Conservation (phyloP, 1,140 invertebrate genomes). For the Phenacoccus solenopsis region DNA sequence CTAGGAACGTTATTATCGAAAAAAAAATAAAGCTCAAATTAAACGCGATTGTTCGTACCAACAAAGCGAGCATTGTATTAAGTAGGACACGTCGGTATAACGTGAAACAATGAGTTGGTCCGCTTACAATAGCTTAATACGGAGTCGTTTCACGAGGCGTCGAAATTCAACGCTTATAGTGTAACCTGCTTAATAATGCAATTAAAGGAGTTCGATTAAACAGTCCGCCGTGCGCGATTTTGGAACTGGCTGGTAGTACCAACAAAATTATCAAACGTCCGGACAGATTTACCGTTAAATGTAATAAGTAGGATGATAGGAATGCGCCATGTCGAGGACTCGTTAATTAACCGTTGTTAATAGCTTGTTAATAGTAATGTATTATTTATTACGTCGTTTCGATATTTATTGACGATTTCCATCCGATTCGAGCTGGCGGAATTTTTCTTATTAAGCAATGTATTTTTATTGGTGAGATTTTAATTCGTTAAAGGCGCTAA, state of each 20-base stretch:
- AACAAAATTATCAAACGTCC: too few species aligned
- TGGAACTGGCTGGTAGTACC: not conserved
- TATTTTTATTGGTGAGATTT: too few species aligned
- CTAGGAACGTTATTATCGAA: not conserved
- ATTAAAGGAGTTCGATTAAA: not conserved
- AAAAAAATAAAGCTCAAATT: not conserved
- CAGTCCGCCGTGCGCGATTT: not conserved
- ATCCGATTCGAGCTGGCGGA: too few species aligned
- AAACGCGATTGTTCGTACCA: not conserved
- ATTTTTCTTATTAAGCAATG: too few species aligned
- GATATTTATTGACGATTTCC: too few species aligned
- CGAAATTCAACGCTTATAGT: not conserved
- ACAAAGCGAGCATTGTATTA: not conserved
- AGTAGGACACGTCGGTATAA: not conserved
- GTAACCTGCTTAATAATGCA: not conserved
- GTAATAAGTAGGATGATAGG: too few species aligned
- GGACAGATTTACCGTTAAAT: too few species aligned
- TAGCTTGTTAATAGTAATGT: too few species aligned
- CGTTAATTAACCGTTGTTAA: too few species aligned
- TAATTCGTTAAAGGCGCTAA: too few species aligned
- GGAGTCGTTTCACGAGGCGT: not conserved
- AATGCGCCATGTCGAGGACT: too few species aligned
- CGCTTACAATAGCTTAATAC: not conserved
- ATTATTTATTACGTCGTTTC: too few species aligned
- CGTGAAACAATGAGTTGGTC: not conserved